Evolutionary conservation across 2,113 vertebrate genomes (phyloP), one percentile per base, ranked within the genome.

Genomic region (Eclectus roratus): DNA sequence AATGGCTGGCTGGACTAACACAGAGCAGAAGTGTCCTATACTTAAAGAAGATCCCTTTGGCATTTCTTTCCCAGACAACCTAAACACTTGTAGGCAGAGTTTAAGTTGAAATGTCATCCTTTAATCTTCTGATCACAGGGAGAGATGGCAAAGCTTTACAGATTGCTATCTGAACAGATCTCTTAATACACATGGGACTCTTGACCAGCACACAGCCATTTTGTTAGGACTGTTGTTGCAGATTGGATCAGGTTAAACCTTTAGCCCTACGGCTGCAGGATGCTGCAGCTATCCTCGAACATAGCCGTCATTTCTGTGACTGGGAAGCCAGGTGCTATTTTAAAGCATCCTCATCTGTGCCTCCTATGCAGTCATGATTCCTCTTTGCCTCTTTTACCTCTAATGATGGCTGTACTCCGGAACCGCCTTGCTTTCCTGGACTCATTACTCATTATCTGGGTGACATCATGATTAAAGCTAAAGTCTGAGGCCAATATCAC

Each of bases 101-200:
- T 81, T 33, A 61, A 41, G 44, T 23, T 47, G 19, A 78, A 73
- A 28, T 33, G 11, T 31, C 9, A 50, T 69, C 23, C 33, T 83
- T 70, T 65, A 55, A 41, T 17, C 14, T 72, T 80, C 43, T 9
- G 4, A 64, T 37, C 28, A n/a, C 17, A 47, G 35, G 25, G 89
- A 50, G 41, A 69, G 25, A 5, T 52, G 37, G 11, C 58, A 87
- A 39, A 91, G 35, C 10, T 52, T 83, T 46, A 28, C 9, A 20
- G 16, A 6, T 50, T 35, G 2, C 24, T 69, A 52, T 69, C 24
- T 61, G 21, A 80, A n/a, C 21, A 68, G 13, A 70, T n/a, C 17
- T 52, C 47, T 14, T 17, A 53, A 64, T 43, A 29, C 2, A 1
- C 1, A 1, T 31, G 16, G 4, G 12, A 37, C 3, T 7, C 4